Evolutionary conservation across 2,888 invertebrate genomes (phyloP).

Genomic region (Thalpophila matura): DNA sequence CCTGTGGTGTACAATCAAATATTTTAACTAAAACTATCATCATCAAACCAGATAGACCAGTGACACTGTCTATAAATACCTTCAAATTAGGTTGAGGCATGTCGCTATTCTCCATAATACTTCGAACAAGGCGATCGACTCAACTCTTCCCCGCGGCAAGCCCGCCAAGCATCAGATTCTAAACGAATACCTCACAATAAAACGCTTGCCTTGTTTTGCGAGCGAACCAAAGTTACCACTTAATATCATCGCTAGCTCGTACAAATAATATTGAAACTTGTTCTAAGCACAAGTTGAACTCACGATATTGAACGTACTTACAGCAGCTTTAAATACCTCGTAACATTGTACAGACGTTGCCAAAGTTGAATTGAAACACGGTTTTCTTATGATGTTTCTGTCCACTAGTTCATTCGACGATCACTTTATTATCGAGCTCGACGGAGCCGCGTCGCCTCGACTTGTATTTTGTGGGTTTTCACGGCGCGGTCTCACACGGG

Average conservation of each 20-base stretch:
- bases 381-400: conserved; percentile 57
- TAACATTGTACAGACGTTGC: conserved; percentile 55
- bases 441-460: not conserved
- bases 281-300: not conserved
- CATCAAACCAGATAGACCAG: not conserved
- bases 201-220: conserved; percentile 30
- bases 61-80: not conserved
- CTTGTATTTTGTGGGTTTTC: not conserved
- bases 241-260: conserved; percentile 28
- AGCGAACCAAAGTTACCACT: conserved; percentile 25
- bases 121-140: not conserved
- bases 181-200: conserved; percentile 5
- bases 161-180: conserved; percentile 3
- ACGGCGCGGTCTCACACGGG: conserved; percentile 1
- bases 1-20: too few species aligned
- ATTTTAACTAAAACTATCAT: not conserved
- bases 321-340: conserved; percentile 49
- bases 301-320: not conserved
- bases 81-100: not conserved
- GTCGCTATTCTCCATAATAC: not conserved
- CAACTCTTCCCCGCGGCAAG: conserved; percentile 14
- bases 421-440: conserved; percentile 2
- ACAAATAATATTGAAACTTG: conserved; percentile 14
- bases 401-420: conserved; percentile 48
- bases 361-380: conserved; percentile 44